Evolutionary conservation across 2,797 vertebrate species (phyloP).

Genomic region (Orestias chungarensis): DNA sequence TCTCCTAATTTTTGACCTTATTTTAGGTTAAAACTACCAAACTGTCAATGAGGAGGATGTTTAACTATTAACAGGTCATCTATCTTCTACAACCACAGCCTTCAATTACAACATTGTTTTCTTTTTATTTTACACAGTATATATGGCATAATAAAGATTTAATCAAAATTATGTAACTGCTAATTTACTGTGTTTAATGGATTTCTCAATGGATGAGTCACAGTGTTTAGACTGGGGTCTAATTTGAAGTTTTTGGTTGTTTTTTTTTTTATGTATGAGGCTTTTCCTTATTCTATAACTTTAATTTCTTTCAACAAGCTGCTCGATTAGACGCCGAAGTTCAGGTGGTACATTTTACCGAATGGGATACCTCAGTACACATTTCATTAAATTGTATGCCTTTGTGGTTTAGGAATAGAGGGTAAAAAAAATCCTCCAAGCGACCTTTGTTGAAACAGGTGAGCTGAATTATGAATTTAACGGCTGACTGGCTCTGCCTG

Average conservation of each 20-base stretch:
- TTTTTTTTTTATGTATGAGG: neutral
- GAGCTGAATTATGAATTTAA: conserved; percentile 29
- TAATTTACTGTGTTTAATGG: neutral
- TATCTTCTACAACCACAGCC: too few species aligned
- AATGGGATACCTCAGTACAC: conserved; percentile 10
- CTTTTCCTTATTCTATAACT: neutral
- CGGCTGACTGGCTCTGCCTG: neutral
- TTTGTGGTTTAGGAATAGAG: neutral
- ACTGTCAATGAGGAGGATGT: too few species aligned
- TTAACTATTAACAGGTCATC: too few species aligned
- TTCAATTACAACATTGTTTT: neutral
- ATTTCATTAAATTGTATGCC: conserved; percentile 7
- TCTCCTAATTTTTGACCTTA: too few species aligned
- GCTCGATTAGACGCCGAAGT: conserved; percentile 12
- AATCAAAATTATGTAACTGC: neutral
- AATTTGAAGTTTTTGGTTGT: neutral
- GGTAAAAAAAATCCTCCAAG: neutral
- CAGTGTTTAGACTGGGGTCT: neutral
- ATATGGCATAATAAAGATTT: neutral
- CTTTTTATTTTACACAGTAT: neutral
- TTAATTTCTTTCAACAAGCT: conserved; percentile 2
- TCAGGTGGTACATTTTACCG: conserved; percentile 11
- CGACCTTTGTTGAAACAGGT: conserved; percentile 9
- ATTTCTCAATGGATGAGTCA: neutral
- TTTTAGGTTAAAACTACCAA: too few species aligned